Percentiles rank a stretch among this genome's conserved stretches.
phyloP scores from a whole-genome alignment of 2,113 vertebrate genomes.

The Alouatta palliata region DNA sequence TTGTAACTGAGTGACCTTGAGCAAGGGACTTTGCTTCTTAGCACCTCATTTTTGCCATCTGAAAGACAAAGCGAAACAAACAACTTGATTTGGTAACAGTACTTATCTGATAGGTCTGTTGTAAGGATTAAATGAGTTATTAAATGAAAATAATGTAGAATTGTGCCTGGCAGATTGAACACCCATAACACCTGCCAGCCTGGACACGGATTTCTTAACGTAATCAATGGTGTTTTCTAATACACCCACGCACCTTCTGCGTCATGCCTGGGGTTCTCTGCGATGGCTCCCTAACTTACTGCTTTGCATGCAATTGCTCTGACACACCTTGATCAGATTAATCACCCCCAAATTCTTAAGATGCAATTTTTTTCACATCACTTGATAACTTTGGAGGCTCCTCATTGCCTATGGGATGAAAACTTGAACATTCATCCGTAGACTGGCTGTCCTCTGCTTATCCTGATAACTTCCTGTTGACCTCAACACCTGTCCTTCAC shows the following conservation, averaged over 20 bases:
- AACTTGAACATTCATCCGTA: rapidly evolving
- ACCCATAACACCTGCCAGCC: rapidly evolving
- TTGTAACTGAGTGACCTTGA: neutral
- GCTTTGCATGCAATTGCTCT: rapidly evolving
- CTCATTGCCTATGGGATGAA: rapidly evolving
- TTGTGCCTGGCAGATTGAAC: rapidly evolving
- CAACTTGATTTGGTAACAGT: no score
- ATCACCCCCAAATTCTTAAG: neutral
- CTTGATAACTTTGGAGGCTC: neutral
- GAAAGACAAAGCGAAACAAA: neutral
- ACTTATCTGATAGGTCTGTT: neutral
- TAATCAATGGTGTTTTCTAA: neutral
- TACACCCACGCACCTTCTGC: rapidly evolving
- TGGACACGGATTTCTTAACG: rapidly evolving
- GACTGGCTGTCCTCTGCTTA: neutral
- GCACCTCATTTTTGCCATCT: neutral
- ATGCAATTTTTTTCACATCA: neutral
- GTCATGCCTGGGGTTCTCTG: rapidly evolving
- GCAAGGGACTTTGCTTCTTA: neutral
- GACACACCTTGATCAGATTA: no score
- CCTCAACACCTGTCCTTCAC: no score
- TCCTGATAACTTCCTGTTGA: no score
- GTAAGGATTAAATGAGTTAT: neutral
- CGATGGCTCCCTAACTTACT: rapidly evolving
- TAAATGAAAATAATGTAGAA: neutral